These are phyloP conservation scores for Cecidostiba fungosa DNA, from an alignment of 2,888 invertebrate genomes.

Conservation along the genomic window DNA sequence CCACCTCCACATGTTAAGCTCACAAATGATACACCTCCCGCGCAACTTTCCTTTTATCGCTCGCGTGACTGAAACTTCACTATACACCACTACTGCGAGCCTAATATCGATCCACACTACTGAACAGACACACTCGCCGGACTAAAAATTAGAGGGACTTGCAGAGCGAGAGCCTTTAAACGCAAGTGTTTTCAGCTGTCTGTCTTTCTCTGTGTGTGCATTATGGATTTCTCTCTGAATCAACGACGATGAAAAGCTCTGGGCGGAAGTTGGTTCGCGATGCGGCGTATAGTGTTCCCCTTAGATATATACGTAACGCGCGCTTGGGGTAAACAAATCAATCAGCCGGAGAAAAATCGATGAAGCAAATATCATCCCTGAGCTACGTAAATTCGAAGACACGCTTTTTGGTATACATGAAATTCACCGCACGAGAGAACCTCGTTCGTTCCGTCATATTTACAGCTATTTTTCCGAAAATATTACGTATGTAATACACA, in stretches of 20 bases:
- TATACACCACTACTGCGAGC: neutral
- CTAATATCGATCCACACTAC: slow-evolving; percentile 16
- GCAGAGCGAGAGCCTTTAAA: too few species aligned
- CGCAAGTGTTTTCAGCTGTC: neutral
- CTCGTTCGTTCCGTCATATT: too few species aligned
- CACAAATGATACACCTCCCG: slow-evolving; percentile 3
- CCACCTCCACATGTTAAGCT: neutral
- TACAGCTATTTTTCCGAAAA: too few species aligned
- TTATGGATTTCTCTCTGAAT: neutral
- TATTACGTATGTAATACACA: too few species aligned
- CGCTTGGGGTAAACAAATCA: slow-evolving; percentile 52
- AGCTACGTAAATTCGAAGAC: neutral
- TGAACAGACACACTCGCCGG: neutral
- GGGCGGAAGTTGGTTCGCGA: neutral
- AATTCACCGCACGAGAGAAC: too few species aligned
- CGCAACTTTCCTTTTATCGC: slow-evolving; percentile 36
- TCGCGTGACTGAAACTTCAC: slow-evolving; percentile 51
- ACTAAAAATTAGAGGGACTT: slow-evolving; percentile 17
- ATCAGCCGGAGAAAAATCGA: slow-evolving; percentile 50
- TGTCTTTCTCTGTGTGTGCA: neutral
- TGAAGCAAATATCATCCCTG: slow-evolving; percentile 9
- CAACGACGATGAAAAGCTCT: neutral
- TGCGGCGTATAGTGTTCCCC: neutral
- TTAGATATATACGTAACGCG: neutral
- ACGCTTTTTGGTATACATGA: too few species aligned